Evolutionary conservation across 2,113 vertebrate species (phyloP).

Genomic region (Malaclemys terrapin): DNA sequence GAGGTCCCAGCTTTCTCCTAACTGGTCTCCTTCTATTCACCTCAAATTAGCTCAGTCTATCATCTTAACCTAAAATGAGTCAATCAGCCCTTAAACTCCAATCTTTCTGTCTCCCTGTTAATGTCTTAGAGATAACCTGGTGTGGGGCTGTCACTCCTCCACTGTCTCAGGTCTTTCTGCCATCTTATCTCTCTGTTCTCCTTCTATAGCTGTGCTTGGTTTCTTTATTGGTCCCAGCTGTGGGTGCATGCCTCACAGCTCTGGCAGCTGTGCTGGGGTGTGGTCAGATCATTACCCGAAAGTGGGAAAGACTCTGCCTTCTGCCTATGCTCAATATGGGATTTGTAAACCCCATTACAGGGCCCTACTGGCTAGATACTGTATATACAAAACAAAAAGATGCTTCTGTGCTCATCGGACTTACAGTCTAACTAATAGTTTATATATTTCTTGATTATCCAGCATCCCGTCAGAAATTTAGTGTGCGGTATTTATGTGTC

Average conservation of each 20-base stretch:
- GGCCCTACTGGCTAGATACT: neutral
- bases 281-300: neutral
- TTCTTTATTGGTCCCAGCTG: neutral
- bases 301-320: neutral
- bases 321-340: neutral
- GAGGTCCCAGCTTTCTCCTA: neutral
- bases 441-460: neutral
- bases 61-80: neutral
- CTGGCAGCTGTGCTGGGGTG: neutral
- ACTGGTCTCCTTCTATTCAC: neutral
- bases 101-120: neutral
- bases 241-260: neutral
- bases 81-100: neutral
- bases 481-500: neutral
- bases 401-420: neutral
- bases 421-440: neutral
- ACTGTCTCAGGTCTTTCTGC: neutral
- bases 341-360: neutral
- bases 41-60: neutral
- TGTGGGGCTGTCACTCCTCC: neutral
- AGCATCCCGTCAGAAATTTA: neutral
- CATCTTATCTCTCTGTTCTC: neutral
- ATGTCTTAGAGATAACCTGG: neutral
- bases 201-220: neutral
- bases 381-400: neutral